Base-by-base conservation (phyloP, 2,888 invertebrate species). In the Brachycybe producta region DNA sequence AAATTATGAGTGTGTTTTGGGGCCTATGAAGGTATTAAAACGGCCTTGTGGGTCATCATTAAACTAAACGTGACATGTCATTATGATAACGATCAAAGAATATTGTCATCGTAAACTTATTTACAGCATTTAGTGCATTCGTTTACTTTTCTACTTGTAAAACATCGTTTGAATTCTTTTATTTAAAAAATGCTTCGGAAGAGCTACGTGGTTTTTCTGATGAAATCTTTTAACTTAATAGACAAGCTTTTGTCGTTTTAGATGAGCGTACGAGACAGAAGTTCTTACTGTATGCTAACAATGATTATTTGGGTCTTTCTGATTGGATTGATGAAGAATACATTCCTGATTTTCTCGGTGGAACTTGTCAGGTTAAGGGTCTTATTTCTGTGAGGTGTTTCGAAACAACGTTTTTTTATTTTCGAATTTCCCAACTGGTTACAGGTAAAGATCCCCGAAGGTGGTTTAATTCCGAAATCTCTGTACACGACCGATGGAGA, bases 281-380 rank as follows among this genome's bases (percentile, higher is more conserved):
- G 67, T 90, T 91, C 69, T 72, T 90, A 64, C 86, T 94, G 67
- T 90, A 88, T 68, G 87, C 85, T 39, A 84, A 83, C 60, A 84
- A 83, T 60, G 87, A 88, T 67, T 85, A 86, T 63, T 82, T 83
- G 61, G 87, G 87, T 0, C 72, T 92, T 7, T 76, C 78, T 19
- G 86, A 88, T 66, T 90, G 85, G 64, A 84, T 94, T 54, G 81
- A 84, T 47, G 77, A 80, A 55, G 80, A 86, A 54, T 78, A 79
- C 61, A 82, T 94, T 53, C 92, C 92, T 0, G 88, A 91, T 67
- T 94, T 92, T 70, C 74, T 94, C 2, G 90, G 87, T n/a, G 90
- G 90, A 50, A 75, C 81, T 13, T 84, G 84, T 69, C 82, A 81
- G 78, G 90, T 87, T 67, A 69, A 67, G 65, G 44, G 45, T n/a